Conservation (phyloP, 1,140 invertebrate genomes). For the Formica exsecta region DNA sequence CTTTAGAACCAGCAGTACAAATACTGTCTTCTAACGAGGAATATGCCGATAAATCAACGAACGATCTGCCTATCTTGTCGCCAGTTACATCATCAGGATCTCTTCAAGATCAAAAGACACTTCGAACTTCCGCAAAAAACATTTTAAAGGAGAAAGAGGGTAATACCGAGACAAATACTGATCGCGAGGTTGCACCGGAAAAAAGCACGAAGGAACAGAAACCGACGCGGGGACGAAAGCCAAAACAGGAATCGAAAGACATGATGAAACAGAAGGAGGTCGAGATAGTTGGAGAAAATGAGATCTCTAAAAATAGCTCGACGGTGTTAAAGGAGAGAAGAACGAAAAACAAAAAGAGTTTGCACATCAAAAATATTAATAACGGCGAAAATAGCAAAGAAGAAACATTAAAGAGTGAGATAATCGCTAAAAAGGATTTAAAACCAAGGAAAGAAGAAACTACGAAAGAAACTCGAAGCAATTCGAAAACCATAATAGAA, state of each 20-base stretch:
- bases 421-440: slow-evolving; percentile 15
- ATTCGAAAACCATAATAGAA: slow-evolving; percentile 22
- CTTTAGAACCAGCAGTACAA: slow-evolving; percentile 71
- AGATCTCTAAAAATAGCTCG: slow-evolving; percentile 11
- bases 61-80: slow-evolving; percentile 75
- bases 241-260: slow-evolving; percentile 21
- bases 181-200: background rate
- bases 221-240: slow-evolving; percentile 37
- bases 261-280: background rate
- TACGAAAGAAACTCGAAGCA: slow-evolving; percentile 64
- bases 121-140: slow-evolving; percentile 6
- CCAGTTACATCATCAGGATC: slow-evolving; percentile 60
- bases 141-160: slow-evolving; percentile 44
- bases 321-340: background rate
- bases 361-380: background rate
- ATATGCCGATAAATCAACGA: slow-evolving; percentile 50
- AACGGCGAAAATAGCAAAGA: slow-evolving; percentile 33
- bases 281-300: background rate
- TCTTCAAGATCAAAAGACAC: slow-evolving; percentile 35
- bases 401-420: slow-evolving; percentile 26
- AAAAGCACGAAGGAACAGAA: slow-evolving; percentile 6
- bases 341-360: slow-evolving; percentile 30
- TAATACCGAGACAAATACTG: background rate
- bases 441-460: slow-evolving; percentile 50
- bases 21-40: slow-evolving; percentile 37